Base-by-base conservation (phyloP, 2,888 invertebrate genomes). In the Eupithecia inturbata region DNA sequence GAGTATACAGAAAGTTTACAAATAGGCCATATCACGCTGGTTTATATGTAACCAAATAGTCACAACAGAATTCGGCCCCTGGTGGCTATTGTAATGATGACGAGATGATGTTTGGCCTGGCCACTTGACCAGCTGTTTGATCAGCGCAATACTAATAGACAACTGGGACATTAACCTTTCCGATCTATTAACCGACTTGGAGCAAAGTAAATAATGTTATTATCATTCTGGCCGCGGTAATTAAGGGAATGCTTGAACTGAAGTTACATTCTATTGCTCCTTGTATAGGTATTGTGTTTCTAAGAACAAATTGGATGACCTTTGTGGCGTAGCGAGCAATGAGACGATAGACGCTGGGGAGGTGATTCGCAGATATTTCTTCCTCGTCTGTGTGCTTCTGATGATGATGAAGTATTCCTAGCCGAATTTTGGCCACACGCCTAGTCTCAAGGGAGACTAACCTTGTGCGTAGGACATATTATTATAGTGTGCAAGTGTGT, bases 111-210 rank as follows among this genome's bases (percentile, higher is more conserved):
- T 53, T 53, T 53, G 22, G 22, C 3, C 22, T 53, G 26, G 16
- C 62, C 62, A 62, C 62, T 62, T 28, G n/a, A 66, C 66, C 66
- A 66, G 66, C 66, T 41, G 14, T 66, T 39, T 66, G n/a, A 39
- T 16, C 9, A 41, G 66, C 36, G 33, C 70, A 53, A 31, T 60
- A 72, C 62, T 74, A 77, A 77, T 75, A 71, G 70, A 67, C 33
- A 73, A 75, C 68, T 68, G 73, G 53, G 68, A 75, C 79, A 82
- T 84, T 82, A 82, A 77, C 78, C 73, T 79, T 85, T 84, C 85
- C 86, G 84, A 85, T 84, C 85, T 85, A 85, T 85, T 85, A 84
- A 84, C 84, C 82, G 77, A 82, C 80, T 80, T 70, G 70, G 68
- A 80, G 81, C 79, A 79, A 79, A 80, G 81, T 80, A 81, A 81